These are phyloP conservation scores for Pachycephus smyrnensis DNA, from an alignment of 2,888 invertebrate species.

Conservation along the genomic window DNA sequence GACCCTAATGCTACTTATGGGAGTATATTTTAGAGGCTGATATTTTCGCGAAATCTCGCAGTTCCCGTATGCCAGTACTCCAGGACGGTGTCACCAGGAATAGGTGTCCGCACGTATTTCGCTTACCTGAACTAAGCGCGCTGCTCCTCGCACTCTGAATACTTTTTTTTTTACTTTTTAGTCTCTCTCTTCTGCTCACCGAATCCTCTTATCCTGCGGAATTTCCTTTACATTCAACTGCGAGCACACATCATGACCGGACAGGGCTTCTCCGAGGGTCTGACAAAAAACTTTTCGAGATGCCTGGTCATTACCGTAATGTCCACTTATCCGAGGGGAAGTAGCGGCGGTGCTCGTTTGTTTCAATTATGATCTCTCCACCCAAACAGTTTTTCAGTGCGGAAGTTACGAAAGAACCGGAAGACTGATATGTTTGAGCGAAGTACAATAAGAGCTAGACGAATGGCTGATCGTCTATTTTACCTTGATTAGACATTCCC, in stretches of 20 bases:
- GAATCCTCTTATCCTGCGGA: not conserved
- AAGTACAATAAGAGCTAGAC: not conserved
- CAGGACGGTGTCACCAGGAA: not conserved
- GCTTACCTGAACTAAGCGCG: not conserved
- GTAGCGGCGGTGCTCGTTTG: not conserved
- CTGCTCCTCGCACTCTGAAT: not conserved
- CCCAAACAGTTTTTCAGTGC: not conserved
- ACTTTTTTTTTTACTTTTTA: not conserved
- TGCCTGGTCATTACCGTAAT: not conserved
- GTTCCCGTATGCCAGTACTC: not conserved
- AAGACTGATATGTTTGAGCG: not conserved
- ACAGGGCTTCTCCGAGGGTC: not conserved
- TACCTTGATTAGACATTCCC: not conserved
- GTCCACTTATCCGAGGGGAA: not conserved
- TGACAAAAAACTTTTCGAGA: not conserved
- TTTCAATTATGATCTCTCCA: not conserved
- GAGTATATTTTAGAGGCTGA: not conserved
- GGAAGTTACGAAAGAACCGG: not conserved
- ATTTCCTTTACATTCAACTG: not conserved
- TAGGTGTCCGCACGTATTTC: not conserved
- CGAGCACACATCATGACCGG: not conserved
- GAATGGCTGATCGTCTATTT: not conserved
- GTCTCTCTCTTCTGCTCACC: not conserved
- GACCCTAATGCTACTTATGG: constrained; percentile 7
- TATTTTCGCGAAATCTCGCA: not conserved